These are phyloP conservation scores for Crocuta crocuta DNA, from an alignment of 2,113 vertebrate genomes.

Conservation along the genomic window DNA sequence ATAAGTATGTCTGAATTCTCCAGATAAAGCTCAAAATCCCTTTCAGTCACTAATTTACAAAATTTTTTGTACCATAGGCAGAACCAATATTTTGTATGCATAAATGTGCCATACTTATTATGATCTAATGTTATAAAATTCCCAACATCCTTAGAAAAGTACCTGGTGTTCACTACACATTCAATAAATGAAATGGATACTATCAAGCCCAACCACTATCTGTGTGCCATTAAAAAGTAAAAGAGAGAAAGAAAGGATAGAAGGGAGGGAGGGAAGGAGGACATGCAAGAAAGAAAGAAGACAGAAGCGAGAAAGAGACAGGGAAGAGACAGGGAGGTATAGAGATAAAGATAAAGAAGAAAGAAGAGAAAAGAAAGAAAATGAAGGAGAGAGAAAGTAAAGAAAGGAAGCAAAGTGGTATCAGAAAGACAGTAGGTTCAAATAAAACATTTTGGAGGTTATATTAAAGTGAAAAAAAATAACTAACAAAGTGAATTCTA, in stretches of 20 bases:
- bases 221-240: not conserved
- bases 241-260: not conserved
- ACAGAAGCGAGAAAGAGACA: not conserved
- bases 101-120: not conserved
- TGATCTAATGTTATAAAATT: not conserved
- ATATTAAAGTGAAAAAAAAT: not conserved
- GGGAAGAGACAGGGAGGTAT: too few species aligned
- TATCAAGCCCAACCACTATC: not conserved
- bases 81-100: not conserved
- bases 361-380: not conserved
- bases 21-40: not conserved
- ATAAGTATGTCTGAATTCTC: conserved; percentile 23
- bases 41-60: not conserved
- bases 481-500: not conserved
- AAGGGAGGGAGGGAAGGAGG: fast-evolving
- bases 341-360: not conserved
- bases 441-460: not conserved
- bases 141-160: not conserved
- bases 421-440: not conserved
- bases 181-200: not conserved
- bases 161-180: not conserved
- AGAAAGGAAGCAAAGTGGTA: not conserved
- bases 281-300: not conserved
- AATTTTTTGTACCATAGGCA: not conserved
- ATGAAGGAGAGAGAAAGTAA: not conserved